Conservation (phyloP, 1,140 invertebrate genomes). For the Panagrolaimus sp. region DNA sequence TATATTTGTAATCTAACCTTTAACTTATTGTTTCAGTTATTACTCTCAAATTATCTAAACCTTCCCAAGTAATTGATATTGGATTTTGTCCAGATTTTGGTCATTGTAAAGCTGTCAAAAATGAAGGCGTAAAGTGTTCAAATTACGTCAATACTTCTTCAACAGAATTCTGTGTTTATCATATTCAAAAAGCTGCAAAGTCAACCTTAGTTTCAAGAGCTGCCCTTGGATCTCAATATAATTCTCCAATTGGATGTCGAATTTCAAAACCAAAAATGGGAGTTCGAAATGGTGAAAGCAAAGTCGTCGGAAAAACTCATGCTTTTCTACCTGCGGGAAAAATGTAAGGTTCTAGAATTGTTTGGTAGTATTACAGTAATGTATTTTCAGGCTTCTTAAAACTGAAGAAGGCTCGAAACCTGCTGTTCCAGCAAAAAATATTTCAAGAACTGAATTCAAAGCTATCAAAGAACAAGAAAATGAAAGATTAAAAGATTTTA, state of each 20-base stretch:
- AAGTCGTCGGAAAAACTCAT: no score
- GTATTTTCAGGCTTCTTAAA: no score
- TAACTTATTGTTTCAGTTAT: conserved; percentile 13
- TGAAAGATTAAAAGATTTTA: not conserved
- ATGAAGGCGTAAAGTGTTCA: conserved; percentile 6
- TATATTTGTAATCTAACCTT: no score
- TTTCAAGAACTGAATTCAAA: not conserved
- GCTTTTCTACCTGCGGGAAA: not conserved
- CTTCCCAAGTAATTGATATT: conserved; percentile 36
- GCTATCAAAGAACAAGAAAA: not conserved
- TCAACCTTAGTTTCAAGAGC: not conserved
- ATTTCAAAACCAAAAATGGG: not conserved
- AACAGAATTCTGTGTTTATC: conserved; percentile 1
- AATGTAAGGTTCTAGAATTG: no score
- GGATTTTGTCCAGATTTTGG: conserved; percentile 32
- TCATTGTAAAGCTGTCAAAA: conserved; percentile 22
- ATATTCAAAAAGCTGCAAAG: conserved; percentile 8
- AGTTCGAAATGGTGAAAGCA: not conserved
- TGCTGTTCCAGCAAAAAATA: not conserved
- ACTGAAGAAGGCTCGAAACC: no score
- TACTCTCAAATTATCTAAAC: conserved; percentile 38
- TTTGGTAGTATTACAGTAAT: no score
- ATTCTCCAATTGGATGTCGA: conserved; percentile 2
- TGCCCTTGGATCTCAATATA: not conserved
- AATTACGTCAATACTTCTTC: not conserved